Conservation (phyloP, 2,797 vertebrate genomes). For the Cryptoprocta ferox region DNA sequence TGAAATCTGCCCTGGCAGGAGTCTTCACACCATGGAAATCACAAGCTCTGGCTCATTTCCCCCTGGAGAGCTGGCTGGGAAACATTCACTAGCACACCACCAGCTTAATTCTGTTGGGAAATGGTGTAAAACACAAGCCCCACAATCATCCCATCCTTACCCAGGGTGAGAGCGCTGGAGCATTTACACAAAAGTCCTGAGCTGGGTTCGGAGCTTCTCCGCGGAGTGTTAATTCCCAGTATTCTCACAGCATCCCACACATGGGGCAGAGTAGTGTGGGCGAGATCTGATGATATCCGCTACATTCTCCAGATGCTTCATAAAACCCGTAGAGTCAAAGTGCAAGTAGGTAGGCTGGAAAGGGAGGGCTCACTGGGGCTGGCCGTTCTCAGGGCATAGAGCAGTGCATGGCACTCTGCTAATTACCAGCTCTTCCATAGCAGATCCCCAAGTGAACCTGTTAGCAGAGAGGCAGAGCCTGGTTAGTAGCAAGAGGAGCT, state of each 20-base stretch:
- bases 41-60: neutral
- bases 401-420: neutral
- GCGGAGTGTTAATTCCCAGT: neutral
- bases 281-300: neutral
- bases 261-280: neutral
- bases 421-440: neutral
- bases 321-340: neutral
- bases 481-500: neutral
- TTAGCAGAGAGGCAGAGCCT: neutral
- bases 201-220: neutral
- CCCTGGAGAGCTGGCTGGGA: neutral
- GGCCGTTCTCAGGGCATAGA: rapidly evolving
- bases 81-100: neutral
- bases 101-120: neutral
- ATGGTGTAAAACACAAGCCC: neutral
- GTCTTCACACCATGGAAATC: neutral
- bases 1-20: neutral
- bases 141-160: neutral
- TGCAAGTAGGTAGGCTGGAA: neutral
- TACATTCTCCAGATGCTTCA: neutral
- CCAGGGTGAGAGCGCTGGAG: neutral
- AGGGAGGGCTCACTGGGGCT: rapidly evolving
- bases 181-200: neutral
- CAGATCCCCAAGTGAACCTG: neutral
- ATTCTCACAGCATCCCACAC: too few relatives aligned